Percentiles rank a stretch among this genome's conserved stretches.
Conservation (phyloP, 2,888 invertebrate species). For the Monoplex corrugatus region DNA sequence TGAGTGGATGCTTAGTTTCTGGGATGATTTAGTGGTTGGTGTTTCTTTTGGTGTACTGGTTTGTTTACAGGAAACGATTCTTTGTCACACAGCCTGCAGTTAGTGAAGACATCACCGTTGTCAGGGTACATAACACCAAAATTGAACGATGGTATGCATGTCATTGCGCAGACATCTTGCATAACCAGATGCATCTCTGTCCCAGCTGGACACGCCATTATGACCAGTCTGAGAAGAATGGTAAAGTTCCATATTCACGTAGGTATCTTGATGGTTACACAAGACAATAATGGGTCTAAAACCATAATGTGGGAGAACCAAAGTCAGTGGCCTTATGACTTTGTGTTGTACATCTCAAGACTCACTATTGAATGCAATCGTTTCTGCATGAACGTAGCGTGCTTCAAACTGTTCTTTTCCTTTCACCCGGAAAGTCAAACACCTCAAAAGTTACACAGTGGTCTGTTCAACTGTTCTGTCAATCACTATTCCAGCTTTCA, state of each 20-base stretch:
- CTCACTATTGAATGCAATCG: not conserved
- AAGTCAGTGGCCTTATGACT: no score
- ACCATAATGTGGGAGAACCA: no score
- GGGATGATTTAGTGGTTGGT: no score
- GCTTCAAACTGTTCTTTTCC: conserved; percentile 3
- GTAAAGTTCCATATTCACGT: not conserved
- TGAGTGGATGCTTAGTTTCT: no score
- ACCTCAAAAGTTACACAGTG: no score
- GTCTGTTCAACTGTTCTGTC: no score
- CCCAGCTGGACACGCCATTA: not conserved
- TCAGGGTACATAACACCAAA: not conserved
- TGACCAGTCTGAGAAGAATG: not conserved
- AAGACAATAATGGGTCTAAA: not conserved
- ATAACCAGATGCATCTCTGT: not conserved
- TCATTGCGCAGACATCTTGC: not conserved
- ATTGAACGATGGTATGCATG: not conserved
- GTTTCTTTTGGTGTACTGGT: no score
- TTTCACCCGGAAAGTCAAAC: not conserved
- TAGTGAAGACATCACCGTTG: not conserved
- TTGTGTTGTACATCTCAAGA: not conserved
- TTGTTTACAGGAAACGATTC: no score
- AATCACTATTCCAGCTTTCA: no score
- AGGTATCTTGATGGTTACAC: not conserved
- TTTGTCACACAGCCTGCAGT: not conserved
- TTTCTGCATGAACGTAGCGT: not conserved